phyloP scores from a whole-genome alignment of 1,140 invertebrate genomes.

The Drosophila guanche region DNA sequence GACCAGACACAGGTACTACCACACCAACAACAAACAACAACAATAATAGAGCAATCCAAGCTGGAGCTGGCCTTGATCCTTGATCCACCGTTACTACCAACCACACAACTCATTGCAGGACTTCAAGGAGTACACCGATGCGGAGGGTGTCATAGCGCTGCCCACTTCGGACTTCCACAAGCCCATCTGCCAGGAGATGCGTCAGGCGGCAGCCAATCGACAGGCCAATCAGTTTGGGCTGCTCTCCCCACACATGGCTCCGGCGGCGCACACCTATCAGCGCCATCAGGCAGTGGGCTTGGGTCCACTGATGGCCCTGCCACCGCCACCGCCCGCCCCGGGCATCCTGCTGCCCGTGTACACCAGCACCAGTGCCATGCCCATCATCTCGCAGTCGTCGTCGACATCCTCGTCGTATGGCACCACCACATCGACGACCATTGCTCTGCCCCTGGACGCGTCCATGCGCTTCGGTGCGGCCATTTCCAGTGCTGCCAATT shows the following conservation, averaged over 20 bases:
- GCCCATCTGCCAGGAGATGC: constrained; percentile 91
- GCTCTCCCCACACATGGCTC: constrained; percentile 32
- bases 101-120: constrained; percentile 85
- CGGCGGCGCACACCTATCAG: background rate
- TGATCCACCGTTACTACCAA: background rate
- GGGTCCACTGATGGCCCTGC: constrained; percentile 26
- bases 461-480: constrained; percentile 57
- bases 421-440: constrained; percentile 78
- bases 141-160: constrained; percentile 92
- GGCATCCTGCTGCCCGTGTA: constrained; percentile 42
- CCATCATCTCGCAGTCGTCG: constrained; percentile 74
- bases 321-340: constrained; percentile 26
- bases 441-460: constrained; percentile 76
- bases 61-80: background rate
- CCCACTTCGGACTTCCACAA: constrained; percentile 90
- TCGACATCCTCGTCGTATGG: constrained; percentile 81
- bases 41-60: too few relatives aligned
- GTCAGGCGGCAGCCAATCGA: constrained; percentile 69
- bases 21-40: too few relatives aligned
- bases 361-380: constrained; percentile 35
- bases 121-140: constrained; percentile 94
- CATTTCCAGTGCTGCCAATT: constrained; percentile 64
- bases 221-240: constrained; percentile 69
- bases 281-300: constrained; percentile 22
- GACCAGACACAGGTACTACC: constrained; percentile 21